Base-by-base conservation (phyloP, 1,140 invertebrate species). In the Steinernema khuongi region DNA sequence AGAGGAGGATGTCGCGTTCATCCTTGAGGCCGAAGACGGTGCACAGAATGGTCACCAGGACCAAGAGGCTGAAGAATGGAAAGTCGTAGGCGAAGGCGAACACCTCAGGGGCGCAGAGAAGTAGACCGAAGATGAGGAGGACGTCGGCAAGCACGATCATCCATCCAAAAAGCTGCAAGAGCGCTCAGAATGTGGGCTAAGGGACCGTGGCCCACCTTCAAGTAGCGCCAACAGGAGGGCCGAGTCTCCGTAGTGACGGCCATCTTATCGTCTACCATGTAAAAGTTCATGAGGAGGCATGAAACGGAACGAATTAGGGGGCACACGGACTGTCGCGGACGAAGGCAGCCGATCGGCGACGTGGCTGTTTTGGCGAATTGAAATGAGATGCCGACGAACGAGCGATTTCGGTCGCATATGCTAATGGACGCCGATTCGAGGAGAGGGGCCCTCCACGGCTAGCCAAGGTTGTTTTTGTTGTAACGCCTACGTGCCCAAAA, bases 11-110 rank as follows among this genome's bases (percentile, higher is more conserved):
- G 50, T 60, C 50, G 11, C 50, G 11, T 26, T 60, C 50, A 22
- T 60, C 50, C 19, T 60, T 60, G 50, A 60, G 50, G 4, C 50
- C 50, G 22, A 60, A 60, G 26, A 60, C 19, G 4, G 50, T 26
- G 50, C 50, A 60, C 14, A 60, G 11, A 22, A 60, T 60, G 50
- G 50, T 60, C 14, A 60, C 26, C 7, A 60, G 14, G 7, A 60
- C 50, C 7, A 60, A 22, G 19, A 60, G 50, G 19, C 50, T 60
- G 50, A 60, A 60, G 50, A 60, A 60, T 2, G 50, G 50, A 26
- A 60, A 60, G 22, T 60, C 50, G 50, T 60, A 60, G 7, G 50
- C 50, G 50, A 60, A 60, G 50, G 50, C 50, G 50, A 60, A 60
- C 14, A 60, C 22, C 19, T 60, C 50, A 22, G 50, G 19, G 14